phyloP scores from a whole-genome alignment of 92 coral and sea anemone genomes.

The Anthopleura xanthogrammica region DNA sequence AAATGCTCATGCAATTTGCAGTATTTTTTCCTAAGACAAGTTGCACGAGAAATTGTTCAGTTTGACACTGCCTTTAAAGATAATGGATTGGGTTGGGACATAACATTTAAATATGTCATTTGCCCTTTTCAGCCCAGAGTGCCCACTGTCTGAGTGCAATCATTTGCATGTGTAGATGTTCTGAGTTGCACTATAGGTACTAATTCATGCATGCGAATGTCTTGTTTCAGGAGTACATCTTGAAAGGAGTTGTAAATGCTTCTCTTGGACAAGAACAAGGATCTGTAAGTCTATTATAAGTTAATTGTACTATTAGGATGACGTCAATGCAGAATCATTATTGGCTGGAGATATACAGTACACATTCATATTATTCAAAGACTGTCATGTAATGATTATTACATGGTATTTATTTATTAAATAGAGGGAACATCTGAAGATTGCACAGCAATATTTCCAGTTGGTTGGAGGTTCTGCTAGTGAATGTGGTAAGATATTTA shows the following conservation, averaged over 20 bases:
- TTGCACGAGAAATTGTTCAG: no score
- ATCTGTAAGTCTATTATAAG: conserved; percentile 64
- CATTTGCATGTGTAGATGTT: no score
- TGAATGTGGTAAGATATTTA: conserved; percentile 85
- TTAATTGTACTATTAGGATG: not conserved
- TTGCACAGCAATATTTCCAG: conserved; percentile 98
- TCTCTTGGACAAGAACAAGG: conserved; percentile 99
- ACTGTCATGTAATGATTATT: not conserved
- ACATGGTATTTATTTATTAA: not conserved
- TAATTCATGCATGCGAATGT: not conserved
- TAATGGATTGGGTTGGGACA: no score
- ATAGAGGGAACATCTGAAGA: conserved; percentile 97
- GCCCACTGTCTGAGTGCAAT: no score
- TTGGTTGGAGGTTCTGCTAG: conserved; percentile 99
- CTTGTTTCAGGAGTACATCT: conserved; percentile 78
- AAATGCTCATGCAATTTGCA: no score
- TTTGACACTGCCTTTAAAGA: no score
- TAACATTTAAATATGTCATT: no score
- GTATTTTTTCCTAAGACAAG: no score
- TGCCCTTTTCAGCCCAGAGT: no score
- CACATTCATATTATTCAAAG: not conserved
- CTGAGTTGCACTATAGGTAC: no score
- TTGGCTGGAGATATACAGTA: no score
- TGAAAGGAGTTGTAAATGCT: conserved; percentile 98
- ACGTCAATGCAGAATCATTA: no score